Conservation (phyloP, 2,888 invertebrate genomes). For the Rhorus exstirpatorius region DNA sequence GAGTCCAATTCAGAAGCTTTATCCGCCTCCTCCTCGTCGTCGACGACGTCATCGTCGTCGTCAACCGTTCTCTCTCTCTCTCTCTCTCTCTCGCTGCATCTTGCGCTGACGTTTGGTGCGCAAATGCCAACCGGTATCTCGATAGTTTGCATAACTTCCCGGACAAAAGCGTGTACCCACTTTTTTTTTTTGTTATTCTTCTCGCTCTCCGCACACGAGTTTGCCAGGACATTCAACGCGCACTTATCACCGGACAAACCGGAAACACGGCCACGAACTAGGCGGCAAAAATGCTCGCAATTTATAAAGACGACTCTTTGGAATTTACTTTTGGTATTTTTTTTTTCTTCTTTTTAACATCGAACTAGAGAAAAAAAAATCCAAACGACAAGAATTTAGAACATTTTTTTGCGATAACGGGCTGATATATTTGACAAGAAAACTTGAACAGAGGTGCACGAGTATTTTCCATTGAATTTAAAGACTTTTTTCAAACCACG, state of each 20-base stretch:
- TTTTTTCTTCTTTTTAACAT: background rate
- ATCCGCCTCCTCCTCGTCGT: conserved; percentile 47
- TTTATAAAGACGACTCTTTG: background rate
- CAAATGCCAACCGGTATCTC: conserved; percentile 71
- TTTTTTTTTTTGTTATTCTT: conserved; percentile 5
- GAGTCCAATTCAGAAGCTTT: conserved; percentile 68
- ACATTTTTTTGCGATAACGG: too few species aligned
- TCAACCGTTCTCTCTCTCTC: conserved; percentile 54
- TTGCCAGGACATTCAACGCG: conserved; percentile 63
- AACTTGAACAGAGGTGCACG: too few species aligned
- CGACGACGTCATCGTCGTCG: conserved; percentile 41
- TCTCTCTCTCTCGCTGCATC: conserved; percentile 31
- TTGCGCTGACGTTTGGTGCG: conserved; percentile 70
- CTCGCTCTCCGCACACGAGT: conserved; percentile 15
- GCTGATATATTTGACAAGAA: too few species aligned
- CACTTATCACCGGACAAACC: conserved; percentile 59
- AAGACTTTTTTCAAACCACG: too few species aligned
- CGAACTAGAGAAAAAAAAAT: background rate
- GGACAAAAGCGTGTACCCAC: background rate
- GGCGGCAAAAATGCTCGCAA: background rate
- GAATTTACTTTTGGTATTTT: conserved; percentile 1
- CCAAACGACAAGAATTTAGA: background rate
- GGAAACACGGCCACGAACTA: conserved; percentile 51
- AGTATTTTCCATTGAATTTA: too few species aligned
- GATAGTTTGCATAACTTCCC: conserved; percentile 62